A percentile compares a stretch with the other conserved stretches of the same genome.
These are phyloP conservation scores for Caenorhabditis doughertyi DNA, from an alignment of 2,888 invertebrate species.

Conservation along the genomic window DNA sequence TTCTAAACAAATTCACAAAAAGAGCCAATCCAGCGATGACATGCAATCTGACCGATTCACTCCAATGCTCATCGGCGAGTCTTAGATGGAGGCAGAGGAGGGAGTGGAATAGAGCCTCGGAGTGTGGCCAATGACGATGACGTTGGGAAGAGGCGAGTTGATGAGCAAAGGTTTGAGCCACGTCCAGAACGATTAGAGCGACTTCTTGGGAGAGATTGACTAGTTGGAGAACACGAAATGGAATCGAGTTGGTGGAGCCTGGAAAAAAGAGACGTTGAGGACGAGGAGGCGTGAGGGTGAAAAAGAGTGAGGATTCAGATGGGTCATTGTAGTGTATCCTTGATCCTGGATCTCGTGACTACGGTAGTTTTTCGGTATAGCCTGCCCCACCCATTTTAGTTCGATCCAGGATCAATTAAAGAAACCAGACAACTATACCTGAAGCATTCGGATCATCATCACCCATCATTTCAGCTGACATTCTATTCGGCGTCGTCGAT, in stretches of 20 bases:
- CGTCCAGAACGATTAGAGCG: conserved; percentile 91
- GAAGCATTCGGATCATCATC: conserved; percentile 37
- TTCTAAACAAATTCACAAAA: conserved; percentile 89
- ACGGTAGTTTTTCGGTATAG: too few species aligned
- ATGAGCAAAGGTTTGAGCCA: conserved; percentile 83
- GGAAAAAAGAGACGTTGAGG: too few species aligned
- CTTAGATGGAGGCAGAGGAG: conserved; percentile 91
- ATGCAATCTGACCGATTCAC: conserved; percentile 92
- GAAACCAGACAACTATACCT: too few species aligned
- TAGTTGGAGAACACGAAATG: conserved; percentile 86
- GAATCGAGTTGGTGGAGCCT: conserved; percentile 56
- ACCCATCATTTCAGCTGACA: conserved; percentile 31
- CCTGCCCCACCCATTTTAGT: too few species aligned
- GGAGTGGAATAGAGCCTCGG: conserved; percentile 88
- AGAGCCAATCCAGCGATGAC: conserved; percentile 93
- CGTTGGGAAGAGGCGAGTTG: conserved; percentile 71
- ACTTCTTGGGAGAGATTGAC: conserved; percentile 90
- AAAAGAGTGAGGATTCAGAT: too few species aligned
- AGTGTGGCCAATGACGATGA: conserved; percentile 83
- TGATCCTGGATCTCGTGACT: too few species aligned
- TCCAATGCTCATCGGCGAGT: conserved; percentile 92
- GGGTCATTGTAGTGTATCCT: too few species aligned
- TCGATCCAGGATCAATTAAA: too few species aligned
- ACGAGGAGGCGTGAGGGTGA: too few species aligned
- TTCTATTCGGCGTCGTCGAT: conserved; percentile 13